Evolutionary conservation across 1,140 invertebrate species (phyloP), one percentile per base, ranked within the genome.

Genomic region (Musca domestica): DNA sequence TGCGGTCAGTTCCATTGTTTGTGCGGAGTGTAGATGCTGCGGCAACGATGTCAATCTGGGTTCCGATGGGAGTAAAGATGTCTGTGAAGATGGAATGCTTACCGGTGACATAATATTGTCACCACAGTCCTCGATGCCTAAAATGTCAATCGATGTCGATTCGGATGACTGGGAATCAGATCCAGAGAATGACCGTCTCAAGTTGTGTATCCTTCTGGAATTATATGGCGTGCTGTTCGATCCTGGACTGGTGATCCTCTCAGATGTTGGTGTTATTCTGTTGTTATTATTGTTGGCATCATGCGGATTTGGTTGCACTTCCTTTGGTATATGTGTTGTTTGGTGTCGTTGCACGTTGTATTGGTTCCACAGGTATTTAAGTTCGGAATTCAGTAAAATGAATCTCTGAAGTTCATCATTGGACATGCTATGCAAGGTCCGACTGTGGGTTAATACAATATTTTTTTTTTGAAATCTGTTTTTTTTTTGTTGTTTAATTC

Each of bases 261-360:
- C 34, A 2, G 12, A 2, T 5, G 34, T 12, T 41, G 2, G 34
- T 41, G 34, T 12, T 41, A 12, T 2, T 10, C 34, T 41, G 23
- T 56, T 56, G 23, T 58, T 58, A 27, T 58, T 58, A 25, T 61
- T 30, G 22, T 61, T 61, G 34, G 34, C 56, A 61, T 61, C 56
- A 61, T 61, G n/a, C 17, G 56, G 2, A 19, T 61, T 61, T n/a
- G 19, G 19, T 12, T 19, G 27, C 19, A 15, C n/a, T 3, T 34
- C 34, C 19, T 19, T 58, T 30, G 54, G n/a, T 30, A 25, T 25
- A 9, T 20, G 7, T 3, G 54, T 20, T 27, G 23, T 20, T 27
- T 15, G 52, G 10, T 64, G 52, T 70, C 10, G 49, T 23, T 22
- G 68, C 14, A n/a, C 52, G 63, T 66, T 52, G 56, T 58, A 46